These are phyloP conservation scores for Meleagris gallopavo DNA, from an alignment of 2,113 vertebrate genomes.

Conservation along the genomic window DNA sequence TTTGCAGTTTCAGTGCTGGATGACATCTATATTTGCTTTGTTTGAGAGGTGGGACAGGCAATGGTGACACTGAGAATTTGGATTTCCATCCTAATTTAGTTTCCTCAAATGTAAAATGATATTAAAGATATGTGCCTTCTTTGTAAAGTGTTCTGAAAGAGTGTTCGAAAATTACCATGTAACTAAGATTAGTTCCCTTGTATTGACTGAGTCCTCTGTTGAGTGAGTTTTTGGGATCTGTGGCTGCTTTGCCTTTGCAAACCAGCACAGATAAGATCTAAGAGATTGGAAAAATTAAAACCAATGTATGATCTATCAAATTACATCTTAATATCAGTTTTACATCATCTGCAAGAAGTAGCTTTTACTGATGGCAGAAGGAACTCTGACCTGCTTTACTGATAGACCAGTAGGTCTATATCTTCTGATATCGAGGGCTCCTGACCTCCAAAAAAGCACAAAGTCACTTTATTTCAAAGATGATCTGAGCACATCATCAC, in stretches of 20 bases:
- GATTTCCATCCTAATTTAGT: neutral
- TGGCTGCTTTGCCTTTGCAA: constrained; percentile 12
- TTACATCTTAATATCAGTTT: neutral
- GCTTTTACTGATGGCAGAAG: neutral
- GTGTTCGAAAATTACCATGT: neutral
- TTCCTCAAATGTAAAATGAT: neutral
- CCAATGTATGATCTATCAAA: neutral
- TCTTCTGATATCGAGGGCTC: fast-evolving
- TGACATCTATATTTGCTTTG: neutral
- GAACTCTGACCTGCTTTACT: neutral
- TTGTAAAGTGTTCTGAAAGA: constrained; percentile 1
- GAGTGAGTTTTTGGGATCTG: neutral
- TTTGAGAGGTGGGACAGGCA: neutral
- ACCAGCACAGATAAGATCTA: neutral
- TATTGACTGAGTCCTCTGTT: neutral
- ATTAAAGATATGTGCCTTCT: neutral
- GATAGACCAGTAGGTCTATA: neutral
- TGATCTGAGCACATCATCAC: neutral
- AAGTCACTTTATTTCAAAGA: neutral
- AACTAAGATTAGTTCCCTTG: neutral
- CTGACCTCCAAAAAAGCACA: neutral
- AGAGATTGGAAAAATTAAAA: neutral
- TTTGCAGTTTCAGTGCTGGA: neutral
- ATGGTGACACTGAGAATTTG: neutral
- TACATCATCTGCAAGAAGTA: neutral